phyloP scores from a whole-genome alignment of 2,113 vertebrate genomes.

The Macaca nemestrina region DNA sequence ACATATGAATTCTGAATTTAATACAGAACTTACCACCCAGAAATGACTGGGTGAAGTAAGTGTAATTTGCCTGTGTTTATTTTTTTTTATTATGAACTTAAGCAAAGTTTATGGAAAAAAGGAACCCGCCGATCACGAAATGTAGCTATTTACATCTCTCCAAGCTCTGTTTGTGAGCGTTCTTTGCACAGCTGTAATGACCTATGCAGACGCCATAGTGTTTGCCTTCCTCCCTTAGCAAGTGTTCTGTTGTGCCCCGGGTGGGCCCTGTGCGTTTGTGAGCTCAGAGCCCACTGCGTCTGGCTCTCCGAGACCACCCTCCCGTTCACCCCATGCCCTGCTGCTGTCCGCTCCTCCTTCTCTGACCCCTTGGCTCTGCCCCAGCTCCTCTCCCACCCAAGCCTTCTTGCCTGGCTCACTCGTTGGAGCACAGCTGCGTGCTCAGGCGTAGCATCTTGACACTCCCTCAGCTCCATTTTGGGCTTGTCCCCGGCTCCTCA shows the following conservation, averaged over 20 bases:
- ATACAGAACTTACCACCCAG: conserved; percentile 46
- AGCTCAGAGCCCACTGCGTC: background rate
- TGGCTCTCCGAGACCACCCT: background rate
- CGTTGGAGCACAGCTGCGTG: background rate
- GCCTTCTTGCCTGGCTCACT: background rate
- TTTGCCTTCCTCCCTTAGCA: background rate
- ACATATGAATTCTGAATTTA: background rate
- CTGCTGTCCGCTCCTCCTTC: background rate
- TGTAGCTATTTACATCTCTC: background rate
- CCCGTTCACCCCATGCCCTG: background rate
- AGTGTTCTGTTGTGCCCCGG: background rate
- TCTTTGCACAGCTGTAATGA: conserved; percentile 43
- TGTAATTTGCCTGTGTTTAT: conserved; percentile 53
- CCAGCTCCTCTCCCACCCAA: background rate
- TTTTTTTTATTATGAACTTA: conserved; percentile 55
- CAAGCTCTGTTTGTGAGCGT: background rate
- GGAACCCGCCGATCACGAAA: background rate
- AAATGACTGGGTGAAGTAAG: conserved; percentile 44
- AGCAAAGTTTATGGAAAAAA: conserved; percentile 61
- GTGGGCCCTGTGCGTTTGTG: background rate
- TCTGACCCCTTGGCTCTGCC: background rate
- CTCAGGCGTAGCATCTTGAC: background rate
- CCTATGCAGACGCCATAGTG: background rate
- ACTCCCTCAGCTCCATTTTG: background rate
- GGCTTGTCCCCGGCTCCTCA: background rate